Evolutionary conservation across 2,113 vertebrate species (phyloP), one percentile per base, ranked within the genome.

Genomic region (Cygnus buccinator): DNA sequence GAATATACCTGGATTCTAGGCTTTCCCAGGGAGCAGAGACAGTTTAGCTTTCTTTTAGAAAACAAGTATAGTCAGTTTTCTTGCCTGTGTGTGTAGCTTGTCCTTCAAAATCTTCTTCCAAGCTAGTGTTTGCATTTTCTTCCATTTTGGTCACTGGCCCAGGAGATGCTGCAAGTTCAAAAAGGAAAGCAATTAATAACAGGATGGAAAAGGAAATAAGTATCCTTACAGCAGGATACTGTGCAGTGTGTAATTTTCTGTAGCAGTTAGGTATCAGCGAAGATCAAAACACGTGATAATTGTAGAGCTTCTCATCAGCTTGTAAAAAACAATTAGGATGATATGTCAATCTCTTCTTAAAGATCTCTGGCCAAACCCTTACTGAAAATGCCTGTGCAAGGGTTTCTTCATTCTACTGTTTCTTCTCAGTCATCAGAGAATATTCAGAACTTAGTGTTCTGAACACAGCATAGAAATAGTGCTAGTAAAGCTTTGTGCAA

Each of bases 61-160:
- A 41, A 72, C 48, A 3, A 20, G 5, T 1, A 2, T n/a, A n/a
- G 11, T 80, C 46, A 10, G 8, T 89, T 96, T 97, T 39, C 94
- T 99, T 98, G 99, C 99, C 99, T 98, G 99, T 99, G 41, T 99
- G 99, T 83, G 98, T 99, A 1, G 98, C 98, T 12, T 97, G 97
- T 92, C 98, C 98, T 87, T 99, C 98, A 95, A 98, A 97, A 63
- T 99, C 99, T 59, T 99, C 97, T 43, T 99, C 98, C 5, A 99
- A 72, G 94, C 97, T 95, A 94, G 71, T 97, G 80, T 97, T 97
- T 83, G 71, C 88, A 39, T 97, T 95, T 94, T 98, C 96, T 96
- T 98, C 98, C 98, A 98, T 98, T 87, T 87, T 84, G 68, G 35
- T 73, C 22, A 72, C 28, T 95, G 61, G 63, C 81, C 67, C 44